phyloP scores from a whole-genome alignment of 2,888 invertebrate genomes.

The Ferdinandea cuprea region DNA sequence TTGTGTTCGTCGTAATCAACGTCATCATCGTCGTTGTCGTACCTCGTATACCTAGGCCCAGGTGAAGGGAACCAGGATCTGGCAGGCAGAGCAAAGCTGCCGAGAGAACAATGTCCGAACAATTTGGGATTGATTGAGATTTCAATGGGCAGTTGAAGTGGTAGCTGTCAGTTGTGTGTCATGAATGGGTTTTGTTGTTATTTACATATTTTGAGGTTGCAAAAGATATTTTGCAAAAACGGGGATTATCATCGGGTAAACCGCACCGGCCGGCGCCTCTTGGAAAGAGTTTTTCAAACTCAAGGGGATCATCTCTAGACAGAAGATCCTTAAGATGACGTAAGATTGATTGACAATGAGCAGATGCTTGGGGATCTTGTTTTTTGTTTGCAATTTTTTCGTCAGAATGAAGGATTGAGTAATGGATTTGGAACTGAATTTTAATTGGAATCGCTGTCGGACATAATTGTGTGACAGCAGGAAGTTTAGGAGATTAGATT shows the following conservation, averaged over 20 bases:
- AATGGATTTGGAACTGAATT: no score
- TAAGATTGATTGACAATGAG: conserved; percentile 40
- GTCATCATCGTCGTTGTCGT: no score
- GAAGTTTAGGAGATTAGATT: no score
- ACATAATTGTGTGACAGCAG: no score
- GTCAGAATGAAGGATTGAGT: no score
- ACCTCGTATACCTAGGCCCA: conserved; percentile 18
- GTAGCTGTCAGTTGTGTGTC: conserved; percentile 73
- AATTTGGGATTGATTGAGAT: conserved; percentile 73
- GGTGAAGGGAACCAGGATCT: conserved; percentile 49
- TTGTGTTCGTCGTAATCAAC: no score
- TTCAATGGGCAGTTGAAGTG: conserved; percentile 71
- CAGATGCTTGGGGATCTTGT: conserved; percentile 49
- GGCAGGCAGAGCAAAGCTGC: conserved; percentile 21
- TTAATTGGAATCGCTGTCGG: no score
- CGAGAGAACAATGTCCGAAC: conserved; percentile 71
- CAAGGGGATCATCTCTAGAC: conserved; percentile 19
- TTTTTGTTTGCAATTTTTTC: no score
- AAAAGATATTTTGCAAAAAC: conserved; percentile 21
- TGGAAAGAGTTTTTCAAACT: conserved; percentile 38
- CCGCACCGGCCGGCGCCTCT: conserved; percentile 40
- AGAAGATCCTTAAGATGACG: conserved; percentile 32
- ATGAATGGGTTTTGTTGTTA: conserved; percentile 37
- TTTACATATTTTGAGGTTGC: neutral
- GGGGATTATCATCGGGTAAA: conserved; percentile 21